Conservation (phyloP, 2,113 vertebrate genomes). For the Phylloscopus whistleri region DNA sequence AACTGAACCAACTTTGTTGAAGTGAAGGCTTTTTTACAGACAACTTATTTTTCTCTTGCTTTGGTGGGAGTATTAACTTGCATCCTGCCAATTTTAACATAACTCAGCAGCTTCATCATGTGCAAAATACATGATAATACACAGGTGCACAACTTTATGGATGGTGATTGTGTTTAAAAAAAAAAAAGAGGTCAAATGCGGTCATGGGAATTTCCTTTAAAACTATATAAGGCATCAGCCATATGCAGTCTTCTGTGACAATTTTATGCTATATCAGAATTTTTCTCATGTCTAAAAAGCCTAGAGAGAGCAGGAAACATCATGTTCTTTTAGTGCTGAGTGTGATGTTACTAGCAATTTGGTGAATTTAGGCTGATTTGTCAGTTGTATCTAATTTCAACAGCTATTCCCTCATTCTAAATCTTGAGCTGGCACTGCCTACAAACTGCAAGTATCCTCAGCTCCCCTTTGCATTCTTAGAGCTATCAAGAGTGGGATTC, state of each 20-base stretch:
- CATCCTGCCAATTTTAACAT: background rate
- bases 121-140: background rate
- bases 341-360: conserved; percentile 33
- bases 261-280: conserved; percentile 26
- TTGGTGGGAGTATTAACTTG: background rate
- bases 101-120: background rate
- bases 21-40: background rate
- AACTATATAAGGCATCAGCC: conserved; percentile 18
- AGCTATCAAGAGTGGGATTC: conserved; percentile 25
- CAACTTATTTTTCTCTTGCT: background rate
- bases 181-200: conserved; percentile 12
- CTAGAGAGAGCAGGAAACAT: conserved; percentile 18
- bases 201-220: conserved; percentile 47
- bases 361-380: conserved; percentile 39
- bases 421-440: conserved; percentile 13
- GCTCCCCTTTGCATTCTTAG: conserved; percentile 14
- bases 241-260: conserved; percentile 13
- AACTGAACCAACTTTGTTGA: background rate
- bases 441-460: conserved; percentile 22
- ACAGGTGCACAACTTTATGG: background rate
- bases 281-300: conserved; percentile 37
- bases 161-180: background rate
- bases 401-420: conserved; percentile 28
- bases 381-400: conserved; percentile 25
- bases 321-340: conserved; percentile 41